These are phyloP conservation scores for Brienomyrus brachyistius DNA, from an alignment of 2,113 vertebrate species.

Conservation along the genomic window DNA sequence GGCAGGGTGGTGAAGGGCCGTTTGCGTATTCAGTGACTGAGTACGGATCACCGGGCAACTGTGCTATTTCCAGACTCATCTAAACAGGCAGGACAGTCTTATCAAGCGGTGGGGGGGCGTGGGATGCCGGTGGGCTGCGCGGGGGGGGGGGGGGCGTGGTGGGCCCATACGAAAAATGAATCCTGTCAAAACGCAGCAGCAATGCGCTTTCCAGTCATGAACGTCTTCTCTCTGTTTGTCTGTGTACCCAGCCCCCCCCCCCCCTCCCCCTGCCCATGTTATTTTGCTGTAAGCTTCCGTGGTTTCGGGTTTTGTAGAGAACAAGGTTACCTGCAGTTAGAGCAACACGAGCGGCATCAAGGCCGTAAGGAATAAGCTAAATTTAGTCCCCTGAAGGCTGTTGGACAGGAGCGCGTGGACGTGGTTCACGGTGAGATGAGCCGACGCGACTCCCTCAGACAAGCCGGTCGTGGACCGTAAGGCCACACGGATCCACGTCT, in stretches of 20 bases:
- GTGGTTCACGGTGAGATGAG: neutral
- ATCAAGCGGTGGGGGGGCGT: neutral
- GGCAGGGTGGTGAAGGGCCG: neutral
- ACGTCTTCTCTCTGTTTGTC: neutral
- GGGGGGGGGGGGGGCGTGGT: neutral
- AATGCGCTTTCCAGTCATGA: neutral
- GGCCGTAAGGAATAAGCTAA: neutral
- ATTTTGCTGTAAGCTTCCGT: slow-evolving; percentile 4
- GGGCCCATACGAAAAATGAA: neutral
- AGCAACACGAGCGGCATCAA: neutral
- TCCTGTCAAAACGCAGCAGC: neutral
- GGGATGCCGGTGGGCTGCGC: neutral
- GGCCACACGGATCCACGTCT: neutral
- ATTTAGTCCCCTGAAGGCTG: slow-evolving; percentile 21
- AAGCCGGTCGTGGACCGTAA: neutral
- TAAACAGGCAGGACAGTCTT: neutral
- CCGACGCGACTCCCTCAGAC: neutral
- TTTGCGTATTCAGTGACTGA: neutral
- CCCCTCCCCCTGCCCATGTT: neutral
- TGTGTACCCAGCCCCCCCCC: neutral
- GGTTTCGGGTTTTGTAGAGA: slow-evolving; percentile 34
- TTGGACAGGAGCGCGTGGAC: neutral
- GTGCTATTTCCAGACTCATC: neutral
- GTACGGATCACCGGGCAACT: neutral
- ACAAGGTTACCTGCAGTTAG: slow-evolving; percentile 37